These are phyloP conservation scores for Atherinomorus stipes DNA, from an alignment of 2,113 vertebrate genomes.

Conservation along the genomic window DNA sequence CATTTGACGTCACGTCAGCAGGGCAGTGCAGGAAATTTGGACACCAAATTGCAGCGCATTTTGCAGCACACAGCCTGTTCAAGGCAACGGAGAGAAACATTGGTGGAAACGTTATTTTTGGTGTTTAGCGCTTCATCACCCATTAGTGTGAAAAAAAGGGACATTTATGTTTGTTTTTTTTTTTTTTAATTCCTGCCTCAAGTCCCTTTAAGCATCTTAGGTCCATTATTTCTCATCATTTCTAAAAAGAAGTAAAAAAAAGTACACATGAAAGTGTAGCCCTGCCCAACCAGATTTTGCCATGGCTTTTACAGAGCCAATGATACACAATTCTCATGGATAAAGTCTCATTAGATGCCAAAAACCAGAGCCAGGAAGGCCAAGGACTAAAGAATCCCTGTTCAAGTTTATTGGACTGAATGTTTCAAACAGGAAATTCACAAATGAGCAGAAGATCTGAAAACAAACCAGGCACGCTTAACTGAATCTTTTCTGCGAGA, in stretches of 20 bases:
- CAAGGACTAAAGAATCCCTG: conserved; percentile 23
- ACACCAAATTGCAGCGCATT: too few species aligned
- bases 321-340: neutral
- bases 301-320: conserved; percentile 23
- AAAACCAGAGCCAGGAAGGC: conserved; percentile 12
- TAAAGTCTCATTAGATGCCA: conserved; percentile 31
- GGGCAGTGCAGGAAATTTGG: too few species aligned
- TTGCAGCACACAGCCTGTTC: too few species aligned
- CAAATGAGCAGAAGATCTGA: conserved; percentile 57
- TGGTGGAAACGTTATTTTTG: too few species aligned
- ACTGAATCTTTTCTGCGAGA: conserved; percentile 61
- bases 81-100: too few species aligned
- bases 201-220: too few species aligned
- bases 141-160: too few species aligned
- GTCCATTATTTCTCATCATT: conserved; percentile 2
- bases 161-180: neutral
- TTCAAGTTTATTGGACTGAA: conserved; percentile 33
- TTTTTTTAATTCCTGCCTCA: too few species aligned
- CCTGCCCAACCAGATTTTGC: conserved; percentile 12
- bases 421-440: conserved; percentile 29
- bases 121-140: too few species aligned
- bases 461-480: conserved; percentile 59
- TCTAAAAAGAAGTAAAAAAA: neutral
- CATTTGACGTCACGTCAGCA: too few species aligned
- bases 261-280: neutral